A percentile compares a stretch with the other conserved stretches of the same genome.
These are phyloP conservation scores for Stenichneumon culpator DNA, from an alignment of 2,888 invertebrate genomes.

Conservation along the genomic window DNA sequence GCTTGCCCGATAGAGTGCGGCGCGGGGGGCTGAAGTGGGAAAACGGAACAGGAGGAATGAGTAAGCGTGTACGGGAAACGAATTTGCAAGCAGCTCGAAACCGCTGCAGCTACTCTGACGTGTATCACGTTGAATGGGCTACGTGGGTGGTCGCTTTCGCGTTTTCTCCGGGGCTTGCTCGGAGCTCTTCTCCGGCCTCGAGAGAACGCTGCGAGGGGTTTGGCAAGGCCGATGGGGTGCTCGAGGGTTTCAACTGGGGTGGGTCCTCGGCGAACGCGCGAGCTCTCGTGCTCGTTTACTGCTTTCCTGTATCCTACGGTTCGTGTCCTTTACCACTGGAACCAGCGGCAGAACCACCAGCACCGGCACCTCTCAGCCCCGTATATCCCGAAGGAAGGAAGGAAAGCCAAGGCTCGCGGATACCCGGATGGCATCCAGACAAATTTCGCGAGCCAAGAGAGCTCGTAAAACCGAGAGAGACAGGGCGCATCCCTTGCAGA, in stretches of 20 bases:
- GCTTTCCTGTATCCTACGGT: conserved; percentile 73
- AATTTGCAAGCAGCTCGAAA: conserved; percentile 56
- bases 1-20: conserved; percentile 25
- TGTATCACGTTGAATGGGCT: conserved; percentile 61
- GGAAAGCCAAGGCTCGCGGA: conserved; percentile 70
- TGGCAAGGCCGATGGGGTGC: conserved; percentile 30
- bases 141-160: conserved; percentile 42
- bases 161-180: conserved; percentile 36
- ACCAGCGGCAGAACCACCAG: not conserved
- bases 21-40: conserved; percentile 21
- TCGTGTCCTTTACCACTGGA: conserved; percentile 52
- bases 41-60: conserved; percentile 12
- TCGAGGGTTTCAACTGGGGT: conserved; percentile 40
- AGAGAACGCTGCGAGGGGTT: conserved; percentile 32
- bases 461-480: conserved; percentile 79
- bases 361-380: not conserved
- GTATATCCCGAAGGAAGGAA: conserved; percentile 31
- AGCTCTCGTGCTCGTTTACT: conserved; percentile 74
- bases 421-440: conserved; percentile 79
- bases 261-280: conserved; percentile 25
- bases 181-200: conserved; percentile 21
- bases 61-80: conserved; percentile 50
- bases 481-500: conserved; percentile 12
- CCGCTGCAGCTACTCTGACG: conserved; percentile 43
- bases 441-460: conserved; percentile 82